These are phyloP conservation scores for Ursus arctos DNA, from an alignment of 2,113 vertebrate genomes.

Conservation along the genomic window DNA sequence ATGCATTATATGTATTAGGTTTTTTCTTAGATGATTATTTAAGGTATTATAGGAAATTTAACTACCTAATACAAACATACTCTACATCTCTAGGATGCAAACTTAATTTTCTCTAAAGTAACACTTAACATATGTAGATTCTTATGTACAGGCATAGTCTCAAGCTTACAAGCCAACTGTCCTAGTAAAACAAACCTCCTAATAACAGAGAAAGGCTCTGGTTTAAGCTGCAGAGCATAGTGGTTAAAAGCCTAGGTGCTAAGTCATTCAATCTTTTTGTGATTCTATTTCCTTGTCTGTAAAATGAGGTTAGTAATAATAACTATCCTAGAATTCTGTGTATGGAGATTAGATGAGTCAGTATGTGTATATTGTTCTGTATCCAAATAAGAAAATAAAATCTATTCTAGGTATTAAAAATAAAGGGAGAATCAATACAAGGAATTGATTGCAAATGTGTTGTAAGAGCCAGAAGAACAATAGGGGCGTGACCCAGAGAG, in stretches of 20 bases:
- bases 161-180: not conserved
- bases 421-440: not conserved
- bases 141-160: not conserved
- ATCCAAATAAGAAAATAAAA: not conserved
- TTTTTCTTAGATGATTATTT: not conserved
- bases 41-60: not conserved
- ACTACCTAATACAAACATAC: not conserved
- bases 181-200: not conserved
- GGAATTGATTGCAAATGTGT: not conserved
- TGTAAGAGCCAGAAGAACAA: not conserved
- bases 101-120: slow-evolving; percentile 6
- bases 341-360: not conserved
- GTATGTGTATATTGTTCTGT: not conserved
- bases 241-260: not conserved
- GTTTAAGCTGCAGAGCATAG: not conserved
- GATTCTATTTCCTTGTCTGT: not conserved
- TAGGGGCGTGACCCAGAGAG: not conserved
- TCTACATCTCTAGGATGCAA: not conserved
- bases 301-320: not conserved
- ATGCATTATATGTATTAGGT: not conserved
- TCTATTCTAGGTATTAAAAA: not conserved
- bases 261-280: not conserved
- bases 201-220: not conserved
- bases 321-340: not conserved
- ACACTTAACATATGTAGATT: not conserved